A percentile compares a stretch with the other conserved stretches of the same genome.
phyloP scores from a whole-genome alignment of 2,888 invertebrate genomes.

The Eugnorisma glareosa region DNA sequence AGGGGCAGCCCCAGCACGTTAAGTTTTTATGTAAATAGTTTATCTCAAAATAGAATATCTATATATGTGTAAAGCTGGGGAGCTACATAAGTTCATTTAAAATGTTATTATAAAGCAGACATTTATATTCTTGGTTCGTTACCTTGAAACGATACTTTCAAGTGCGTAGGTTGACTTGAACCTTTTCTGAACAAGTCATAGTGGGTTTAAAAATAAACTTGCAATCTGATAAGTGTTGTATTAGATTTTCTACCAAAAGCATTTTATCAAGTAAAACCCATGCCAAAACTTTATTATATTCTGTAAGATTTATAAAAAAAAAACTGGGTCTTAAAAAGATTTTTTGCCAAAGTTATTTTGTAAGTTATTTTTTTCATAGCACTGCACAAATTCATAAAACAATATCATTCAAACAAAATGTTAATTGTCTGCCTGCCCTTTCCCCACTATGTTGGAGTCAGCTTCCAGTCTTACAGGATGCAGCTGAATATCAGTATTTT shows the following conservation, averaged over 20 bases:
- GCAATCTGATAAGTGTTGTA: not conserved
- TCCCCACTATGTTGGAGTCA: no score
- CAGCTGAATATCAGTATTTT: no score
- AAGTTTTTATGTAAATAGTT: not conserved
- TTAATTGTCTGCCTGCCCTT: no score
- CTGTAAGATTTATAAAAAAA: not conserved
- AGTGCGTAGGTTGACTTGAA: not conserved
- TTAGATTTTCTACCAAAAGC: not conserved
- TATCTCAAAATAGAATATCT: not conserved
- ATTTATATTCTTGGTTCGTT: not conserved
- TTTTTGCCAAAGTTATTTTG: not conserved
- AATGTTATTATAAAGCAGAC: not conserved
- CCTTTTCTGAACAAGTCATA: not conserved
- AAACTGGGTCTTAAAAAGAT: not conserved
- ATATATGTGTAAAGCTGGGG: not conserved
- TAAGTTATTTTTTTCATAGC: not conserved
- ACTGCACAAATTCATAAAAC: not conserved
- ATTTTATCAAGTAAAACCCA: not conserved
- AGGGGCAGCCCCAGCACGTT: no score
- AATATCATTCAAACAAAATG: not conserved
- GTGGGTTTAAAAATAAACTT: constrained; percentile 1
- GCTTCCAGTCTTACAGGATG: no score
- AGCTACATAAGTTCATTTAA: not conserved
- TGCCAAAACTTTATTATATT: not conserved
- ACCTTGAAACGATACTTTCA: not conserved